A percentile compares a stretch with the other conserved stretches of the same genome.
These are phyloP conservation scores for Psittacula echo DNA, from an alignment of 2,797 vertebrate genomes.

Conservation along the genomic window DNA sequence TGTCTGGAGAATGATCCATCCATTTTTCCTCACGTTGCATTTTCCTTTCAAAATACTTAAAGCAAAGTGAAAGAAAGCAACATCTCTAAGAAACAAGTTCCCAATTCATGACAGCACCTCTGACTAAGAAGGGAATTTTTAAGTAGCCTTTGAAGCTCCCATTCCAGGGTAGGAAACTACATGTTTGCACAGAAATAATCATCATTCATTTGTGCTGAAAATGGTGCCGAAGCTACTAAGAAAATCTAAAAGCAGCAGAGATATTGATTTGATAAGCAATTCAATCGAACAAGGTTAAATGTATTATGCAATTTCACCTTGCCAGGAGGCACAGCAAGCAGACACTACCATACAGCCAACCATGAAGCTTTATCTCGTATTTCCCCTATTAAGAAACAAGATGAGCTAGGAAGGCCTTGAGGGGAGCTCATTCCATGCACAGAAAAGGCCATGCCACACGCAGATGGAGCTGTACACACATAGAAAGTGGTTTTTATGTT, in stretches of 20 bases:
- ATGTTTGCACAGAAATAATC: background rate
- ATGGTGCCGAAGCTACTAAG: background rate
- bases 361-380: background rate
- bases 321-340: background rate
- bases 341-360: background rate
- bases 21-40: background rate
- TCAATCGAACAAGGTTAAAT: background rate
- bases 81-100: background rate
- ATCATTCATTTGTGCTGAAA: background rate
- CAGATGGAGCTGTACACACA: accelerated
- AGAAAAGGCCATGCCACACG: background rate
- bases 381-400: background rate
- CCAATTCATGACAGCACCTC: background rate
- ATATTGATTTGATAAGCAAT: background rate
- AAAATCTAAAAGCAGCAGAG: background rate
- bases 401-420: background rate
- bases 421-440: background rate
- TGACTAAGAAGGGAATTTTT: background rate
- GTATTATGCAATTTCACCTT: background rate
- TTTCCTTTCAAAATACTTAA: background rate
- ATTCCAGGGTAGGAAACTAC: background rate
- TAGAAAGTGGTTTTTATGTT: background rate
- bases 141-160: background rate
- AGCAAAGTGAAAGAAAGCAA: background rate
- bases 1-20: background rate